Evolutionary conservation across 2,113 vertebrate species (phyloP), one percentile per base, ranked within the genome.

Genomic region (Pelobates fuscus): DNA sequence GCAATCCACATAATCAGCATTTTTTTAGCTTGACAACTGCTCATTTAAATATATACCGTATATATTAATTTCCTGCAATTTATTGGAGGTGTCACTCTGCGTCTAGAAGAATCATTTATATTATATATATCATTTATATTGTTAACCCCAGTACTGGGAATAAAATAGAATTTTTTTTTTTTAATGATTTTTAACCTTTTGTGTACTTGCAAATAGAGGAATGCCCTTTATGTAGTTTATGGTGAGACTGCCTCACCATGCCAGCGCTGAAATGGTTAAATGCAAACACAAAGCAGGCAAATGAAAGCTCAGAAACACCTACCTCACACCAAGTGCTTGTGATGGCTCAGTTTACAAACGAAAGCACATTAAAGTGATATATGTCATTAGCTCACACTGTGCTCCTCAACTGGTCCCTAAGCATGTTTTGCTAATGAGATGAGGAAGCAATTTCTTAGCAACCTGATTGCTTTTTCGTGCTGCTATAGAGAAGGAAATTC

Each of bases 391-490:
- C 63, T 67, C 15, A 17, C 49, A 6, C 30, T 24, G 44, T 2
- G 61, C 46, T 17, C 18, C 30, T 41, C 49, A n/a, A 17, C 49
- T 18, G 54, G 4, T 44, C 26, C 72, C 72, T 3, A 5, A 29
- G 21, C 26, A 43, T 23, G 17, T 8, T 2, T 55, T 43, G 37
- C 49, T 59, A 59, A 58, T 44, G 54, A 67, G 49, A 58, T 2
- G 18, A 30, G 8, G 29, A 72, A 64, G 52, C 15, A 62, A 21
- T 30, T 49, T 25, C 24, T 37, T 54, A 30, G 20, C 18, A 55
- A 54, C 57, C 52, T 15, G 49, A 57, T 65, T 72, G 70, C 60
- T 72, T 72, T 52, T 64, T 37, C 4, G 29, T 63, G 58, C 26
- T 60, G 18, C 8, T 26, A 26, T 29, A 37, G 30, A 14, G 2